A percentile compares a stretch with the other conserved stretches of the same genome.
phyloP scores from a whole-genome alignment of 2,113 vertebrate species.

The Felis chaus region DNA sequence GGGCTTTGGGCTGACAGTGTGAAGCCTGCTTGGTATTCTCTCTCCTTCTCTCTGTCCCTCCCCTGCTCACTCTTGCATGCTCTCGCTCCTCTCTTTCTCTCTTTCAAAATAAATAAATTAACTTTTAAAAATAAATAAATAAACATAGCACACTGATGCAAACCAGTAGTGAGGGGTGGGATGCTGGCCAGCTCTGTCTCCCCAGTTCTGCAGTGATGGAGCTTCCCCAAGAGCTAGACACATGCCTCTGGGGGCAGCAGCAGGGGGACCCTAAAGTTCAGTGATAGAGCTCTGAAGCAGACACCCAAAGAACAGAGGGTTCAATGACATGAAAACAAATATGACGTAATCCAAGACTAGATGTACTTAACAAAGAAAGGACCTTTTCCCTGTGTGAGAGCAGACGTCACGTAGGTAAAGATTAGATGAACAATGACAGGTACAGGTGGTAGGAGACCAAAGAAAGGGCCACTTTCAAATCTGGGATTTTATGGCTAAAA shows the following conservation, averaged over 20 bases:
- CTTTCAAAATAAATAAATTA: too few species aligned
- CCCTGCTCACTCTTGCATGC: too few species aligned
- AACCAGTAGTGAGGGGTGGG: background rate
- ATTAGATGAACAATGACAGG: background rate
- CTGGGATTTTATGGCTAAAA: background rate
- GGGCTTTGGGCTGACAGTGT: too few species aligned
- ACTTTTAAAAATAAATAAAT: too few species aligned
- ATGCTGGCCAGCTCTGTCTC: background rate
- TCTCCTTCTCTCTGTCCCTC: too few species aligned
- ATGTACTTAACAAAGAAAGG: background rate
- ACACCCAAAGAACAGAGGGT: background rate
- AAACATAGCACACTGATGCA: background rate
- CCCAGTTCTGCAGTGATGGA: background rate
- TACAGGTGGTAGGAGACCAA: background rate
- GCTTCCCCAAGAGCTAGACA: background rate
- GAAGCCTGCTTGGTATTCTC: too few species aligned
- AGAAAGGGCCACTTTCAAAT: background rate
- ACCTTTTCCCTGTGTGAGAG: background rate
- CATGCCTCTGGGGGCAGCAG: rapidly evolving
- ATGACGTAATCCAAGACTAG: background rate
- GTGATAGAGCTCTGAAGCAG: background rate
- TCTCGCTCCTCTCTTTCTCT: too few species aligned
- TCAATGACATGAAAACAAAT: background rate
- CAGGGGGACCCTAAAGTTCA: background rate
- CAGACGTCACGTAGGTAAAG: background rate